These are phyloP conservation scores for Dioctria rufipes DNA, from an alignment of 2,888 invertebrate genomes.

Conservation along the genomic window DNA sequence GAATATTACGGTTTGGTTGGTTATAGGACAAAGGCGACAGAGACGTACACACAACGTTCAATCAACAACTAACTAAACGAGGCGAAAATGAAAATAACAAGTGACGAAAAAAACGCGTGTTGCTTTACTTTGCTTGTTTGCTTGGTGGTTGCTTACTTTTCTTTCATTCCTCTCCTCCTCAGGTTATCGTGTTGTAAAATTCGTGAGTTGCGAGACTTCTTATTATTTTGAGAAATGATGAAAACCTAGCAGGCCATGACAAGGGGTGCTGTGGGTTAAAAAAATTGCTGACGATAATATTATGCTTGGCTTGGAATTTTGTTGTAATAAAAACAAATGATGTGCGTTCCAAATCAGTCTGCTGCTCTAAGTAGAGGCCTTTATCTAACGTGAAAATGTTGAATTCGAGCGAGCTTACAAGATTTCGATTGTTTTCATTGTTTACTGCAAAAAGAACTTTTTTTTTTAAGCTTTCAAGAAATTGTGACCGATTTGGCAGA, in stretches of 20 bases:
- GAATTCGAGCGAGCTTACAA: too few species aligned
- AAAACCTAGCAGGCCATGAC: constrained; percentile 1
- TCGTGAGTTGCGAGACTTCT: not conserved
- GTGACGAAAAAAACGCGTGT: constrained; percentile 1
- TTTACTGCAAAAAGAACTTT: too few species aligned
- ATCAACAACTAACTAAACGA: constrained; percentile 10
- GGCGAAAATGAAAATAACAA: constrained; percentile 26
- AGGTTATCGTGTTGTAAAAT: not conserved
- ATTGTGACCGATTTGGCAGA: too few species aligned
- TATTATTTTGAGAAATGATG: constrained; percentile 48
- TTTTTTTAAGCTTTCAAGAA: too few species aligned
- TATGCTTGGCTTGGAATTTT: not conserved
- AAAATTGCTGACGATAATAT: constrained; percentile 24
- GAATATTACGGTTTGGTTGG: not conserved
- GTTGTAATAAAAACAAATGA: too few species aligned
- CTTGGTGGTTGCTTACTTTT: not conserved
- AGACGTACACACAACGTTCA: constrained; percentile 12
- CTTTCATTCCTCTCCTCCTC: too few species aligned
- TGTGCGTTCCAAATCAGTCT: too few species aligned
- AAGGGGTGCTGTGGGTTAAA: not conserved
- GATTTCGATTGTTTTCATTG: too few species aligned
- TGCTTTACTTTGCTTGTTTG: not conserved
- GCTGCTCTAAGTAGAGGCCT: too few species aligned
- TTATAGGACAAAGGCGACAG: not conserved
- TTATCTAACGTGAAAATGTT: too few species aligned